A percentile compares a stretch with the other conserved stretches of the same genome.
These are phyloP conservation scores for Vannuccia rotundouncinata DNA, from an alignment of 2,888 invertebrate species.

Conservation along the genomic window DNA sequence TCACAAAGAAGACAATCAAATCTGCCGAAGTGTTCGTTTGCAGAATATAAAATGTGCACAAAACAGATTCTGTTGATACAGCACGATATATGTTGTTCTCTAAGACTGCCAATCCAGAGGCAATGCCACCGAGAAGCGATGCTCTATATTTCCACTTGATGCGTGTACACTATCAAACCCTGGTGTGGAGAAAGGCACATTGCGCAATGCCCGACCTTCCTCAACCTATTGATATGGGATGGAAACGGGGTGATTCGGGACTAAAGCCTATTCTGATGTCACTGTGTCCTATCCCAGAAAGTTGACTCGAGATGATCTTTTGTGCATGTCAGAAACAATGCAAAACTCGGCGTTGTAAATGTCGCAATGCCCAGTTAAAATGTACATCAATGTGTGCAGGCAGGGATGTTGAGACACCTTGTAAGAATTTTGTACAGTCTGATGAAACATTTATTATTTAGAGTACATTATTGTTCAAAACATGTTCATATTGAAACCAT, in stretches of 20 bases:
- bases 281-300: no score
- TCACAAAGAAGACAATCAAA: slow-evolving; percentile 6
- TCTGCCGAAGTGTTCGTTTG: slow-evolving; percentile 18
- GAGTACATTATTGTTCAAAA: not conserved
- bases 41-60: slow-evolving; percentile 22
- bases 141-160: slow-evolving; percentile 9
- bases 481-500: not conserved
- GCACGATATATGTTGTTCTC: slow-evolving; percentile 7
- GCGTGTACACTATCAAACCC: slow-evolving; percentile 11
- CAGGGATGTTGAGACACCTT: slow-evolving; percentile 15
- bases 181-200: not conserved
- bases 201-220: not conserved
- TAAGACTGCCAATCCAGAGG: not conserved
- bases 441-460: slow-evolving; percentile 18
- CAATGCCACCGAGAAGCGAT: not conserved
- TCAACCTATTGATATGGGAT: not conserved
- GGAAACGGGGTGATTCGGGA: slow-evolving; percentile 9
- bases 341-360: slow-evolving; percentile 12
- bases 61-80: slow-evolving; percentile 11
- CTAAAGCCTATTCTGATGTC: slow-evolving; percentile 14
- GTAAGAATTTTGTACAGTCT: slow-evolving; percentile 4
- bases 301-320: not conserved
- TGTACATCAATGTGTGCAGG: not conserved
- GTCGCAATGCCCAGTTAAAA: not conserved
- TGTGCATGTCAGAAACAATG: slow-evolving; percentile 19